Evolutionary conservation across 2,113 vertebrate species (phyloP).

Genomic region (Pithys albifrons): DNA sequence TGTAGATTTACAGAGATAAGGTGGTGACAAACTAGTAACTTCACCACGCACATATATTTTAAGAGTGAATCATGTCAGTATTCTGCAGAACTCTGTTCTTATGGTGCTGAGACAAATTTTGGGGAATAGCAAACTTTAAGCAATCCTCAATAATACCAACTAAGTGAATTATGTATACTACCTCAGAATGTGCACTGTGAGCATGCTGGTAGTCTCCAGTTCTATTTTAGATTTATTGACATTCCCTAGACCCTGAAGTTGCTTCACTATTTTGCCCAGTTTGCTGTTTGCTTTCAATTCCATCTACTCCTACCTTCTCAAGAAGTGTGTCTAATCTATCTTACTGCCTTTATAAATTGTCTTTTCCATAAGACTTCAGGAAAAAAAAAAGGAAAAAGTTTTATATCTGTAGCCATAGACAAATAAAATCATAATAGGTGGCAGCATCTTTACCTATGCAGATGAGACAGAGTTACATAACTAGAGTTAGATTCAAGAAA

Average conservation of each 20-base stretch:
- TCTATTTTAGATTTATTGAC: not conserved
- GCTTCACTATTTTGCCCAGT: not conserved
- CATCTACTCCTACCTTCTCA: not conserved
- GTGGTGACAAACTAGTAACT: not conserved
- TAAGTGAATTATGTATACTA: not conserved
- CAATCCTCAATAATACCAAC: not conserved
- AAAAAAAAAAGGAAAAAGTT: not conserved
- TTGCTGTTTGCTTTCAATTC: not conserved
- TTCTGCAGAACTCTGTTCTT: not conserved
- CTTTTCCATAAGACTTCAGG: not conserved
- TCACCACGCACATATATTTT: not conserved
- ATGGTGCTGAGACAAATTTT: not conserved
- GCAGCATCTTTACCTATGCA: not conserved
- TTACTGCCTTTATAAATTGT: not conserved
- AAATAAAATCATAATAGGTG: not conserved
- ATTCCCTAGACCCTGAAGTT: not conserved
- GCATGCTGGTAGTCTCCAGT: not conserved
- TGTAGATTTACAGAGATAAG: not conserved
- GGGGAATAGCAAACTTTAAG: not conserved
- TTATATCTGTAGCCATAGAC: not conserved
- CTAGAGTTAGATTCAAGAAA: not conserved
- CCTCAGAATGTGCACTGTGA: not conserved
- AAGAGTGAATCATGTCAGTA: not conserved
- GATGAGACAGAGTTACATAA: not conserved
- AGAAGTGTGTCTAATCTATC: not conserved